Evolutionary conservation across 2,888 invertebrate species (phyloP), one percentile per base, ranked within the genome.

Genomic region (Adela reaumurella): DNA sequence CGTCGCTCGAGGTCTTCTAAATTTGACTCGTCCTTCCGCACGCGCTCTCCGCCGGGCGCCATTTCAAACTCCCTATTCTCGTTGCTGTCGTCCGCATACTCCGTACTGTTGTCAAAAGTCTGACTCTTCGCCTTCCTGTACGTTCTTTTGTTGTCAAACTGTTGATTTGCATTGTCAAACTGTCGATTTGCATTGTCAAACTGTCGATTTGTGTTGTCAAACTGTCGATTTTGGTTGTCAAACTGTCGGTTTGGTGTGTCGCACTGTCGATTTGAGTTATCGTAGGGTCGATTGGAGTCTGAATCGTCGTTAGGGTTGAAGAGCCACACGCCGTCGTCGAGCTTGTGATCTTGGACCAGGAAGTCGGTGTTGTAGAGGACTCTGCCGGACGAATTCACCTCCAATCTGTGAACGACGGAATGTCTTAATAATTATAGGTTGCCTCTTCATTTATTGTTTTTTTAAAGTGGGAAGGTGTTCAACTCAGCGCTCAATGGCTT

Each of bases 21-120:
- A 2, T 54, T 50, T 2, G 57, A 56, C 2, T 59, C 59, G 5
- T 59, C 55, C 19, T 51, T 51, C 19, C 55, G 58, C 46, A 61
- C 61, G 2, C 74, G 53, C 46, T 74, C 76, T 0, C 73, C 68
- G 0, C 77, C 77, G 0, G 77, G 77, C 0, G 76, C 76, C 73
- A 74, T 72, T 52, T 70, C 69, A 59, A 76, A 76, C 28, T 58
- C 59, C 2, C 63, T 57, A 0, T 60, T 50, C 46, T 70, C 69
- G 43, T 67, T 71, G 17, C 67, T 18, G 1, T 42, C n/a, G 47
- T 6, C 11, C 3, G 8, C 3, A n/a, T 17, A 24, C 10, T 46
- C 28, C 5, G 14, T 46, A 11, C 17, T 29, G 29, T 24, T 46
- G 17, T 6, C 17, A 5, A 46, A 46, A 2, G n/a, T n/a, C n/a